Percentiles rank a stretch among this genome's conserved stretches.
Evolutionary conservation across 2,113 vertebrate genomes (phyloP).

Genomic region (Syrmaticus mikado): DNA sequence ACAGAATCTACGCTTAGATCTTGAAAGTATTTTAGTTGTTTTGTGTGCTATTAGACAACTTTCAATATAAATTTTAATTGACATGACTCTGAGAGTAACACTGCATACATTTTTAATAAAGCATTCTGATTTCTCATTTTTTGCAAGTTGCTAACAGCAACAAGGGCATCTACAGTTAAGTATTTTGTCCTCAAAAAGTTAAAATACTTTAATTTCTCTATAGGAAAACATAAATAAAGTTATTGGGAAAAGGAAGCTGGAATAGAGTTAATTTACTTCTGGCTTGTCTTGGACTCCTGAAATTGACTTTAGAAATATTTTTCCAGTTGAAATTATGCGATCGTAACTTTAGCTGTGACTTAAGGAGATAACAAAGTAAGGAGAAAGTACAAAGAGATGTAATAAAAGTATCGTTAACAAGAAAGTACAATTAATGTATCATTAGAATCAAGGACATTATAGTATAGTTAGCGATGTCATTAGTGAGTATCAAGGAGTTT

Average conservation of each 20-base stretch:
- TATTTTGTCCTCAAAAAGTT: not conserved
- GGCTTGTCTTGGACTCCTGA: not conserved
- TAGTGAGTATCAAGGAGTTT: constrained; percentile 8
- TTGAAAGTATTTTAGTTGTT: not conserved
- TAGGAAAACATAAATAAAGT: not conserved
- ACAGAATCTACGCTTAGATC: not conserved
- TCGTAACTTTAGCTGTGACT: not conserved
- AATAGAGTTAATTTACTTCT: not conserved
- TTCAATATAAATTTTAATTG: not conserved
- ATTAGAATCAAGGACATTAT: constrained; percentile 52
- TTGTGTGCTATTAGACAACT: not conserved
- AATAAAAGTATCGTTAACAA: constrained; percentile 4
- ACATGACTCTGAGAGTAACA: not conserved
- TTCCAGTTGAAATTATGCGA: not conserved
- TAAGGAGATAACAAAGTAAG: constrained; percentile 29
- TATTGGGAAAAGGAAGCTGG: not conserved
- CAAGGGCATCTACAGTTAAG: not conserved
- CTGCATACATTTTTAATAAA: not conserved
- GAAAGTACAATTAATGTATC: constrained; percentile 4
- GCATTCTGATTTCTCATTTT: not conserved
- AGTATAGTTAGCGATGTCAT: not conserved
- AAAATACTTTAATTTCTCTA: not conserved
- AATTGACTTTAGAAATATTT: not conserved
- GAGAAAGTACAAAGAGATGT: not conserved
- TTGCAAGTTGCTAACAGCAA: not conserved